Percentiles rank a stretch among this genome's conserved stretches.
Evolutionary conservation across 2,797 vertebrate genomes (phyloP).

Genomic region (Tragopan temminckii): DNA sequence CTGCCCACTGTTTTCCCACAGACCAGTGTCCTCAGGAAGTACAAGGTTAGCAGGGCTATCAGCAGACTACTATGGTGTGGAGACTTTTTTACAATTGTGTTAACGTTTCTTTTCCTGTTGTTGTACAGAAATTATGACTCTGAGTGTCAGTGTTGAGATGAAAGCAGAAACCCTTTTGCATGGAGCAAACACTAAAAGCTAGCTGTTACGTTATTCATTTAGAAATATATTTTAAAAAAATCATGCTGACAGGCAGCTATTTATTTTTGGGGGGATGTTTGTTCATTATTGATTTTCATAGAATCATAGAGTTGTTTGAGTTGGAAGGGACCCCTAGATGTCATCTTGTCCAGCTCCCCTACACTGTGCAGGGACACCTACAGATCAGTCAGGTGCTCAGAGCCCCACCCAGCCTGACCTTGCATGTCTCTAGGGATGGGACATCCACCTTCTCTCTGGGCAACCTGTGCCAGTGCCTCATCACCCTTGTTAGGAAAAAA

Average conservation of each 20-base stretch:
- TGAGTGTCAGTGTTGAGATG: neutral
- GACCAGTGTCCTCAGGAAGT: neutral
- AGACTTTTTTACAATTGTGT: neutral
- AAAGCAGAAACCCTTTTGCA: neutral
- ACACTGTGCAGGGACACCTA: too few relatives aligned
- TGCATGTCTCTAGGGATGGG: too few relatives aligned
- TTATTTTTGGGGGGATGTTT: neutral
- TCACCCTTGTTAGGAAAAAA: too few relatives aligned
- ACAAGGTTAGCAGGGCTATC: constrained; percentile 20
- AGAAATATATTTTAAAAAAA: neutral
- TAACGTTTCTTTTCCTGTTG: constrained; percentile 5
- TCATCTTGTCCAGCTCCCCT: too few relatives aligned
- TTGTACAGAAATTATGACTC: neutral
- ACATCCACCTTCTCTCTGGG: too few relatives aligned
- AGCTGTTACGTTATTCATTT: neutral
- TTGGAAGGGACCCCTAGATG: too few relatives aligned
- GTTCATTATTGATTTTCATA: neutral
- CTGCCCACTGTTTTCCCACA: neutral
- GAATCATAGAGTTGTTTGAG: too few relatives aligned
- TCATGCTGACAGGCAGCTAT: neutral
- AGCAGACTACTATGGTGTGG: neutral
- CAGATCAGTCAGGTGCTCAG: too few relatives aligned
- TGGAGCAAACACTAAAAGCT: neutral
- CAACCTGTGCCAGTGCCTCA: too few relatives aligned
- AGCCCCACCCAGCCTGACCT: too few relatives aligned